Base-by-base conservation (phyloP, 92 coral and sea anemone genomes). In the Diadumene lineata region DNA sequence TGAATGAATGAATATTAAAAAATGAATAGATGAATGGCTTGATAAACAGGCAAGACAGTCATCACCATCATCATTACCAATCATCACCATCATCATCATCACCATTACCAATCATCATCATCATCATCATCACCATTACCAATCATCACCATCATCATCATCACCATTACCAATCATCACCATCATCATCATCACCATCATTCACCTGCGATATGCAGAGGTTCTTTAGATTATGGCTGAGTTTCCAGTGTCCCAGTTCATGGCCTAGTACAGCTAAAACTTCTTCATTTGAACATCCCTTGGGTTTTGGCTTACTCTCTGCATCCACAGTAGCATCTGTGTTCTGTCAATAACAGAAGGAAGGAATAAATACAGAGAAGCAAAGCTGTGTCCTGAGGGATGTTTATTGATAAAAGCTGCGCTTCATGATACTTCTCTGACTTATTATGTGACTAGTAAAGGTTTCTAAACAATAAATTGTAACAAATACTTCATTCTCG, bases 181-280 rank as follows among this genome's bases (percentile, higher is more conserved):
- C 62, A 56, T 56, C 24, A 56, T 56, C 19, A n/a, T 19, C 69
- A 64, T 7, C 21, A 3, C 7, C 53, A 53, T 53, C 21, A 21
- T 2, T 82, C 44, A 94, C 98, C 88, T 94, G 98, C 44, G 92
- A 86, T 63, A 94, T 94, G 30, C 79, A 58, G 46, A 94, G 92
- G 81, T 92, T 94, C 51, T 94, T 92, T 11, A 94, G 85, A 43
- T 84, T 94, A 66, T 94, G 98, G 48, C 88, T 92, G 0, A 94
- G 97, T 56, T 84, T 88, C 98, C 98, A 94, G 74, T 94, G 98
- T 19, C 98, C 98, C 66, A 94, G 86, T 66, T 94, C 98, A 69
- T 94, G 98, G 15, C 94, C 91, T 31, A 94, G 72, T 15, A 94
- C 89, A 4, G 98, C 98, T 29, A 94, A 81, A 23, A 94, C 85